These are phyloP conservation scores for Pangasius sanitwongsei DNA, from an alignment of 2,797 vertebrate species.

Conservation along the genomic window DNA sequence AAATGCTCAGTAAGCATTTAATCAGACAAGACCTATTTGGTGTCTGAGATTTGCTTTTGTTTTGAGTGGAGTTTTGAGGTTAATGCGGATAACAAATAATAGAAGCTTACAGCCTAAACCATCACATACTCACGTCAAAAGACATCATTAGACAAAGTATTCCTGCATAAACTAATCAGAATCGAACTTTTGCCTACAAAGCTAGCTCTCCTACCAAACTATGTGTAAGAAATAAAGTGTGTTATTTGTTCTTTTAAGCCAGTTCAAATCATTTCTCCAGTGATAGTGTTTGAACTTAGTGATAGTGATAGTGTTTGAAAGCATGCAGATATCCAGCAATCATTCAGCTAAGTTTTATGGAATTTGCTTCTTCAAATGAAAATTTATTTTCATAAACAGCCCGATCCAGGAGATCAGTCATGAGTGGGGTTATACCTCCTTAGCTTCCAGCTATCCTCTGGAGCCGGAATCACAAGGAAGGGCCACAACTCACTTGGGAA, in stretches of 20 bases:
- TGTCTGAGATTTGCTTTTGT: background rate
- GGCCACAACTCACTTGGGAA: conserved; percentile 61
- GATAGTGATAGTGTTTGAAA: background rate
- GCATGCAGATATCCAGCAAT: background rate
- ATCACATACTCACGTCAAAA: background rate
- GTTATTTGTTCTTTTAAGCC: background rate
- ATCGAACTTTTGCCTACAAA: background rate
- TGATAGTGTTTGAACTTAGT: background rate
- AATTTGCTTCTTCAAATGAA: background rate
- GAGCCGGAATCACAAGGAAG: conserved; percentile 68
- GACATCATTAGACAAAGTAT: background rate
- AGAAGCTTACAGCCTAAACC: background rate
- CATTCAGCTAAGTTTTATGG: background rate
- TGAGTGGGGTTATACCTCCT: conserved; percentile 69
- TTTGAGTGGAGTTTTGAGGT: background rate
- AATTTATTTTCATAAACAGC: conserved; percentile 64
- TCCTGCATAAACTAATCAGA: background rate
- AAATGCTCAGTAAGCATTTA: background rate
- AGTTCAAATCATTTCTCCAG: background rate
- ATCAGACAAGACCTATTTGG: background rate
- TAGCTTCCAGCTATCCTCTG: conserved; percentile 69
- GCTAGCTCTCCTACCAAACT: background rate
- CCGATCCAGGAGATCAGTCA: conserved; percentile 85
- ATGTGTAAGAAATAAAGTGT: background rate
- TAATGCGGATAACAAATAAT: background rate